A percentile compares a stretch with the other conserved stretches of the same genome.
Evolutionary conservation across 2,797 vertebrate genomes (phyloP).

Genomic region (Spondyliosoma cantharus): DNA sequence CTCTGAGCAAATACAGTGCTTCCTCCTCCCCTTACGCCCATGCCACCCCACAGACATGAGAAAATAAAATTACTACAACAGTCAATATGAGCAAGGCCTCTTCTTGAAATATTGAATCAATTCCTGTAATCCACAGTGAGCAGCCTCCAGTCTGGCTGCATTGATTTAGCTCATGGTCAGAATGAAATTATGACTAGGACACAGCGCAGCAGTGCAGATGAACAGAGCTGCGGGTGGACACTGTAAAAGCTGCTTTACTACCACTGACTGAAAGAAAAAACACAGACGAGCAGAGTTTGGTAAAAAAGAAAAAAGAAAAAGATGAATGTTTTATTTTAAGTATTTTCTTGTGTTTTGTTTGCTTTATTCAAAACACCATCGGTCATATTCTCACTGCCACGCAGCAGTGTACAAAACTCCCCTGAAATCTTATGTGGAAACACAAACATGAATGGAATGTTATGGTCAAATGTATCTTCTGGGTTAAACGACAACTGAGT

Average conservation of each 20-base stretch:
- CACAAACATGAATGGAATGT: slow-evolving; percentile 73
- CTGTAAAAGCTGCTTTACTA: neutral
- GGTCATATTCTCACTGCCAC: slow-evolving; percentile 58
- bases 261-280: slow-evolving; percentile 12
- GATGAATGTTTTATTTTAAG: slow-evolving; percentile 69
- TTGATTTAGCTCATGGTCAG: slow-evolving; percentile 71
- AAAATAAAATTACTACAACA: slow-evolving; percentile 70
- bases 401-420: slow-evolving; percentile 66
- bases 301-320: slow-evolving; percentile 44
- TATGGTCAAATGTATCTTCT: slow-evolving; percentile 46
- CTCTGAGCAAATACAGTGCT: neutral
- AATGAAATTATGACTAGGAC: slow-evolving; percentile 69
- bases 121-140: slow-evolving; percentile 73
- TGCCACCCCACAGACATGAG: slow-evolving; percentile 37
- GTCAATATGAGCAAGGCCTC: slow-evolving; percentile 61
- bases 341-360: slow-evolving; percentile 61
- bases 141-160: slow-evolving; percentile 69
- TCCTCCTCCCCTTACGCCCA: slow-evolving; percentile 5
- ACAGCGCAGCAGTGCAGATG: slow-evolving; percentile 23
- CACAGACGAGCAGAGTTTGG: slow-evolving; percentile 37
- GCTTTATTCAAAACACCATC: slow-evolving; percentile 51
- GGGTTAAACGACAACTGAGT: slow-evolving; percentile 43
- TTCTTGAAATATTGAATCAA: slow-evolving; percentile 76
- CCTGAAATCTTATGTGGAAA: slow-evolving; percentile 59
- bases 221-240: slow-evolving; percentile 1